A percentile compares a stretch with the other conserved stretches of the same genome.
Conservation (phyloP, 2,888 invertebrate genomes). For the Parnassius orleans region DNA sequence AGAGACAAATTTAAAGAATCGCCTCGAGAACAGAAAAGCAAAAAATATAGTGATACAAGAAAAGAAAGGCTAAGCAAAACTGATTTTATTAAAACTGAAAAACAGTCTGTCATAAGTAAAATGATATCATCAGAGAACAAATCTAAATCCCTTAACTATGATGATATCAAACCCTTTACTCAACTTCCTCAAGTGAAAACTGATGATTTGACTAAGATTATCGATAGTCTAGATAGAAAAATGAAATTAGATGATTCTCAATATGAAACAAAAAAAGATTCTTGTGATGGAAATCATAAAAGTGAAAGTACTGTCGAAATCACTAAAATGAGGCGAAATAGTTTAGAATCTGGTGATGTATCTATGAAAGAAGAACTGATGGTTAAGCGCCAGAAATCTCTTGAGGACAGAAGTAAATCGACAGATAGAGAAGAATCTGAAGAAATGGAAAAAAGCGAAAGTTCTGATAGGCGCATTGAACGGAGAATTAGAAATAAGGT, state of each 20-base stretch:
- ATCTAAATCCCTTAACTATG: constrained; percentile 60
- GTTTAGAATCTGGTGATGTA: constrained; percentile 62
- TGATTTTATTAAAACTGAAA: constrained; percentile 62
- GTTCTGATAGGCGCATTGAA: constrained; percentile 80
- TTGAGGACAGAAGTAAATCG: constrained; percentile 79
- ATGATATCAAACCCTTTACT: constrained; percentile 76
- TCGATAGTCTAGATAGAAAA: constrained; percentile 71
- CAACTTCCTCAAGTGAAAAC: constrained; percentile 76
- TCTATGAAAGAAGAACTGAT: constrained; percentile 55
- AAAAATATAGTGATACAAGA: constrained; percentile 75
- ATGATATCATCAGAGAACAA: constrained; percentile 61
- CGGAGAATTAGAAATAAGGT: constrained; percentile 85
- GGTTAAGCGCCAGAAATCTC: constrained; percentile 78
- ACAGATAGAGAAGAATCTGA: constrained; percentile 78
- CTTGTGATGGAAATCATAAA: constrained; percentile 52
- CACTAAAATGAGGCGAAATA: constrained; percentile 59
- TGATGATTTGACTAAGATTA: constrained; percentile 70
- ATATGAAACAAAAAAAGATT: constrained; percentile 50
- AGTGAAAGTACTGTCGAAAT: constrained; percentile 36
- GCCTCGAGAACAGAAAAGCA: constrained; percentile 69
- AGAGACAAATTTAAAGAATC: constrained; percentile 69
- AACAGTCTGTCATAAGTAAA: constrained; percentile 62
- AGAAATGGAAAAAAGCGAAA: constrained; percentile 74
- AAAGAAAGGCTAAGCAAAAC: constrained; percentile 66
- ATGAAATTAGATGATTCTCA: constrained; percentile 55